These are phyloP conservation scores for Eclectus roratus DNA, from an alignment of 2,113 vertebrate species.

Conservation along the genomic window DNA sequence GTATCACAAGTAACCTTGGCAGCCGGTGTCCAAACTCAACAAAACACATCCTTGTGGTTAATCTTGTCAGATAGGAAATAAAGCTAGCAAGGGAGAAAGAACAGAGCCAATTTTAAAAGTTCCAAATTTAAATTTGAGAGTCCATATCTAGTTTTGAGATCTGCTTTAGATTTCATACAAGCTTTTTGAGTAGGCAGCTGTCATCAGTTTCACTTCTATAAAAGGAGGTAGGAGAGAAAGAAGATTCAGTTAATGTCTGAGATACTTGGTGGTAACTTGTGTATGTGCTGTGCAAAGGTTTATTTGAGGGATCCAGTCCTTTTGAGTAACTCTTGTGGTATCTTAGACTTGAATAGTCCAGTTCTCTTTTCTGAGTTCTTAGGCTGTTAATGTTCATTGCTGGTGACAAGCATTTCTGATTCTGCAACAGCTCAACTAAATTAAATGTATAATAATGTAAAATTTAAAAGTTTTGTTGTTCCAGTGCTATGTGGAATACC, in stretches of 20 bases:
- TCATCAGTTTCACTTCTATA: not conserved
- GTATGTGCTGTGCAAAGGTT: not conserved
- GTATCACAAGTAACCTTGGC: not conserved
- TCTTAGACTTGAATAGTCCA: not conserved
- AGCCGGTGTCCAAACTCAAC: not conserved
- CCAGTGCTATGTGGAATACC: not conserved
- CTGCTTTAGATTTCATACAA: not conserved
- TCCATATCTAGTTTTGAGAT: not conserved
- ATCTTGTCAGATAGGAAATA: not conserved
- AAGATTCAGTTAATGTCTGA: not conserved
- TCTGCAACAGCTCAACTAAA: not conserved
- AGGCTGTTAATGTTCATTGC: not conserved
- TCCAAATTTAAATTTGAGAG: not conserved
- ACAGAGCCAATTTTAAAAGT: not conserved
- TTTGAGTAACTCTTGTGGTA: not conserved
- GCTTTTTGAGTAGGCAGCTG: not conserved
- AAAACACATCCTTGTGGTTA: not conserved
- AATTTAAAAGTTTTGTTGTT: not conserved
- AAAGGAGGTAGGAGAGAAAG: not conserved
- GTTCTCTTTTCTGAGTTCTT: not conserved
- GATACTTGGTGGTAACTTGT: not conserved
- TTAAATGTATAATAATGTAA: not conserved
- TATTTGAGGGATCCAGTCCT: not conserved
- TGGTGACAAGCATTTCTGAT: not conserved
- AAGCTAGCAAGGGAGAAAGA: not conserved